Conservation (phyloP, 64 coral and sea anemone genomes). For the Dendronephthya gigantea region DNA sequence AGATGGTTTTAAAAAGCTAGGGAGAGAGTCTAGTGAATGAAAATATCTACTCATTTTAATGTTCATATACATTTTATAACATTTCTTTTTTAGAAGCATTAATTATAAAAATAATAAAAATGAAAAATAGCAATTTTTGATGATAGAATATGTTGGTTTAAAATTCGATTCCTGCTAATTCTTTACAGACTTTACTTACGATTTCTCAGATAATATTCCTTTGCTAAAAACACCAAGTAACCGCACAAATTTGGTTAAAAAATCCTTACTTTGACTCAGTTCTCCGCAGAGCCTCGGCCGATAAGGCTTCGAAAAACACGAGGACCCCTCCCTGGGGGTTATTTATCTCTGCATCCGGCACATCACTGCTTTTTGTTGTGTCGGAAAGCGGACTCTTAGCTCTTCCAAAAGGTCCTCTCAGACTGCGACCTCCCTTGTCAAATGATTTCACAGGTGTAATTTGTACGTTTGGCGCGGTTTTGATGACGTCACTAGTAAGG, state of each 20-base stretch:
- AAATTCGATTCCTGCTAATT: too few species aligned
- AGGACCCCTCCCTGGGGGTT: background rate
- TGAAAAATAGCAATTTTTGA: too few species aligned
- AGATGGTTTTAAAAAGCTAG: background rate
- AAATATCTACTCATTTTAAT: too few species aligned
- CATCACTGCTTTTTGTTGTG: background rate
- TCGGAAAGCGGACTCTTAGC: background rate
- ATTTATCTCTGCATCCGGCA: background rate
- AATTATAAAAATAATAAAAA: too few species aligned
- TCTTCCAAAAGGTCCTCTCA: background rate
- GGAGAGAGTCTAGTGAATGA: background rate
- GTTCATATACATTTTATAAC: too few species aligned
- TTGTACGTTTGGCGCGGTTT: background rate
- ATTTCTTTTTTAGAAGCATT: too few species aligned
- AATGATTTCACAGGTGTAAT: background rate
- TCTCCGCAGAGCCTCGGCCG: background rate
- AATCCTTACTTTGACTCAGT: background rate
- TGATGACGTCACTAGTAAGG: background rate
- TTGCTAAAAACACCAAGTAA: too few species aligned
- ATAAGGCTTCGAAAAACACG: background rate
- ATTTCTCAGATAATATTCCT: too few species aligned
- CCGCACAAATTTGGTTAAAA: too few species aligned
- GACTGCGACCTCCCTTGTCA: background rate
- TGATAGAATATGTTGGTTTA: too few species aligned
- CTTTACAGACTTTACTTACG: too few species aligned